Base-by-base conservation (phyloP, 2,113 vertebrate species). In the Rhabdornis inornatus region DNA sequence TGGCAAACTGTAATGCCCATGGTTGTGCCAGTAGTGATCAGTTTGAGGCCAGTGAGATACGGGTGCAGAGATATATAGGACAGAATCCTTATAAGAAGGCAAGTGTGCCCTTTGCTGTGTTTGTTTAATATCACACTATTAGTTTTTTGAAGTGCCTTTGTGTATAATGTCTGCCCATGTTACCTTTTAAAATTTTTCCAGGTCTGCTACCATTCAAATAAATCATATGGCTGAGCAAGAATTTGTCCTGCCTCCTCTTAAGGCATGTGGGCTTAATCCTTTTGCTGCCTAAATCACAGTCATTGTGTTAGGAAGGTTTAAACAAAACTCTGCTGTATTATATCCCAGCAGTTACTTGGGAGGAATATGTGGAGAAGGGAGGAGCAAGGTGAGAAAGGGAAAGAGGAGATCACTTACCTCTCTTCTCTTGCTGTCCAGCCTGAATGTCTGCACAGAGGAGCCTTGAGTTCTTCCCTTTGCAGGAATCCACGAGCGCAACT, bases 401-500 rank as follows among this genome's bases (percentile, higher is more conserved):
- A 78, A 91, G 82, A 87, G 49, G 10, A 69, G 57, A 88, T 70
- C 64, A 88, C 49, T 95, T 93, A 25, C 16, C 50, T 95, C 44
- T 88, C 53, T 57, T 71, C 33, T 95, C 65, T 91, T 5, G 2
- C 19, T 56, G 33, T 81, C 83, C 83, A 89, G 53, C 87, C 61
- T 23, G 49, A 90, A 72, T 81, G 79, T 81, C 72, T 78, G 49
- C 83, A 80, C 1, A 15, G 86, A 79, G 61, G 13, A 81, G 80
- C 76, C 95, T 77, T 70, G 85, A 94, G 91, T 90, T 86, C 77
- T 77, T 86, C 22, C 7, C 68, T 95, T 96, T 85, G 81, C 63
- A 87, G 91, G 90, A 93, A 63, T 95, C 90, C 91, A 65, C 17
- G 76, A 97, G 90, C 57, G 66, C 65, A 72, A 25, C 28, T 66